Evolutionary conservation across 2,113 vertebrate species (phyloP).

Genomic region (Calyptomena viridis): DNA sequence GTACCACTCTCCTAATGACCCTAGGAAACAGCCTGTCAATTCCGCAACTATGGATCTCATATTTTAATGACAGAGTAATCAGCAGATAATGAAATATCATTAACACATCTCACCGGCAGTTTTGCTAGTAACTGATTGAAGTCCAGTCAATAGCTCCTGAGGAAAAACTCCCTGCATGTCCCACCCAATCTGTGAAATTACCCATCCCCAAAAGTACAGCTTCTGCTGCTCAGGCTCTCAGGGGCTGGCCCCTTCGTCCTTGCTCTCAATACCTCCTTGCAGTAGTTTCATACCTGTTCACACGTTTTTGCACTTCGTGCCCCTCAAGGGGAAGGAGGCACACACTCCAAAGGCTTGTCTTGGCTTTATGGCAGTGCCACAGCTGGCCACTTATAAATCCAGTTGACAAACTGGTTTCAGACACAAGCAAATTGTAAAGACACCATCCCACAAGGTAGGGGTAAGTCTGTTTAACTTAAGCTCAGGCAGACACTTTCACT

Average conservation of each 20-base stretch:
- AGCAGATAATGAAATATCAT: constrained; percentile 26
- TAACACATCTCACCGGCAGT: not conserved
- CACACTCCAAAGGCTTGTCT: not conserved
- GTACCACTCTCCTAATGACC: not conserved
- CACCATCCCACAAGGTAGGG: not conserved
- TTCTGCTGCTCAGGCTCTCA: not conserved
- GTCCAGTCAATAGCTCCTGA: not conserved
- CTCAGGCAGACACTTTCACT: not conserved
- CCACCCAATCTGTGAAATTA: not conserved
- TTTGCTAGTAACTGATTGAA: not conserved
- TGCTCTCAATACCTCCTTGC: not conserved
- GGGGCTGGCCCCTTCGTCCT: not conserved
- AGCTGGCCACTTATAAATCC: not conserved
- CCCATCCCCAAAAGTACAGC: not conserved
- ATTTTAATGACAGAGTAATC: constrained; percentile 23
- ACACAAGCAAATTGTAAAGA: not conserved
- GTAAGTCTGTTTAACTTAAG: not conserved
- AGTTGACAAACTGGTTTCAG: not conserved
- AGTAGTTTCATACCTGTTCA: not conserved
- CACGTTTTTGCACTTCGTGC: not conserved
- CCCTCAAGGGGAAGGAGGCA: not conserved
- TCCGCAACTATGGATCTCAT: not conserved
- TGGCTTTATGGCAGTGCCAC: not conserved
- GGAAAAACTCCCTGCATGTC: not conserved
- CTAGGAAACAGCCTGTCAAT: not conserved